Evolutionary conservation across 1,140 invertebrate genomes (phyloP).

Genomic region (Homarus americanus): DNA sequence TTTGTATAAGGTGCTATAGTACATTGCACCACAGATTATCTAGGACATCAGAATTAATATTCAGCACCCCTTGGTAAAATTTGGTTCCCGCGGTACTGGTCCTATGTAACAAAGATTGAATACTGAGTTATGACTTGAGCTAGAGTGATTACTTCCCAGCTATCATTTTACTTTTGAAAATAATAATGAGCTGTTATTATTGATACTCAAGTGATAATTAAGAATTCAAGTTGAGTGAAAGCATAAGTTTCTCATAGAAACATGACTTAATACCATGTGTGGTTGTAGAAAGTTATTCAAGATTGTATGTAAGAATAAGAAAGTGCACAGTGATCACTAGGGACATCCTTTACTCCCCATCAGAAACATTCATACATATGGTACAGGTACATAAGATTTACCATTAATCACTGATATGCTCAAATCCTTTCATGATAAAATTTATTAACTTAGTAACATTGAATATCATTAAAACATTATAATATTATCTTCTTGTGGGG

Average conservation of each 20-base stretch:
- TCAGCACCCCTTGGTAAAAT: no score
- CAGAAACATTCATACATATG: neutral
- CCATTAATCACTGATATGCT: neutral
- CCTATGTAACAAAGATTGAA: neutral
- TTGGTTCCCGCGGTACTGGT: no score
- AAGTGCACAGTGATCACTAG: constrained; percentile 28
- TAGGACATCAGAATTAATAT: no score
- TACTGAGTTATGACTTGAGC: constrained; percentile 12
- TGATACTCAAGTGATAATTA: constrained; percentile 11
- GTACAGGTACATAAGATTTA: neutral
- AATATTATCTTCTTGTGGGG: neutral
- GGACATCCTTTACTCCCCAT: constrained; percentile 19
- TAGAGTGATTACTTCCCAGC: neutral
- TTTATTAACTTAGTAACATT: neutral
- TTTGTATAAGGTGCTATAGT: no score
- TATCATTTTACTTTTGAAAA: neutral
- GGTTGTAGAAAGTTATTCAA: neutral
- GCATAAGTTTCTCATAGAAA: neutral
- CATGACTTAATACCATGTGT: neutral
- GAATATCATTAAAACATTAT: neutral
- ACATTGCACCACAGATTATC: no score
- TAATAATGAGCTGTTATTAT: neutral
- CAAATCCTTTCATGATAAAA: neutral
- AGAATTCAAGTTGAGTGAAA: constrained; percentile 27
- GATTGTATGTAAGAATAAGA: neutral